These are phyloP conservation scores for Drosophila mimetica DNA, from an alignment of 2,888 invertebrate genomes.

Conservation along the genomic window DNA sequence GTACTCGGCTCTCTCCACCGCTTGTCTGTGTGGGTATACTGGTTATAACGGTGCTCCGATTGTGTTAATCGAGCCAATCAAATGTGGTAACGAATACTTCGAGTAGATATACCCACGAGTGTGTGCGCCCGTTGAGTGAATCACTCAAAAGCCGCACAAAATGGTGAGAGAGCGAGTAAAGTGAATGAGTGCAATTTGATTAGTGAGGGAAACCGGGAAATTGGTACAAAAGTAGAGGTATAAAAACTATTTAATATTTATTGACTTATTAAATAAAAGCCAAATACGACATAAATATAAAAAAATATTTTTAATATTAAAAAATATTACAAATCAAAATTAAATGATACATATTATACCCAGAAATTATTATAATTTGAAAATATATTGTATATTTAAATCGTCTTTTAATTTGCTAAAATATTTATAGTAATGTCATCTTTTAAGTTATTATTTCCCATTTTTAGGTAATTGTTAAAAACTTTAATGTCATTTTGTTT, in stretches of 20 bases:
- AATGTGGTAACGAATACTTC: slow-evolving; percentile 65
- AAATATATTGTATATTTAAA: too few species aligned
- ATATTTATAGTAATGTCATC: too few species aligned
- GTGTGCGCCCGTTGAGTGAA: slow-evolving; percentile 3
- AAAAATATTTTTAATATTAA: too few species aligned
- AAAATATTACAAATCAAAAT: too few species aligned
- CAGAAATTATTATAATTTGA: too few species aligned
- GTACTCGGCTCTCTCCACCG: slow-evolving; percentile 2
- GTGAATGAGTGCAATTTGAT: slow-evolving; percentile 7
- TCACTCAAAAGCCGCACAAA: slow-evolving; percentile 20
- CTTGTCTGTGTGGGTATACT: slow-evolving; percentile 52
- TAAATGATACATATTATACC: too few species aligned
- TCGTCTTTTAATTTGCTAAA: too few species aligned
- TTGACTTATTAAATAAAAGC: too few species aligned
- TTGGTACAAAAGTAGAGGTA: not conserved
- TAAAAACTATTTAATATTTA: not conserved
- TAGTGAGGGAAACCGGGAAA: not conserved
- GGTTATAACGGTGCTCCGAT: slow-evolving; percentile 82
- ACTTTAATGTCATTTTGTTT: too few species aligned
- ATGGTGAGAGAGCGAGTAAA: slow-evolving; percentile 27
- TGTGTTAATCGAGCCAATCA: slow-evolving; percentile 83
- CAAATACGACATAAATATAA: too few species aligned
- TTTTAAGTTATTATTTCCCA: too few species aligned
- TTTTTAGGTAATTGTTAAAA: too few species aligned
- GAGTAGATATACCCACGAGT: slow-evolving; percentile 10